Evolutionary conservation across 2,113 vertebrate species (phyloP).

Genomic region (Acanthisitta chloris): DNA sequence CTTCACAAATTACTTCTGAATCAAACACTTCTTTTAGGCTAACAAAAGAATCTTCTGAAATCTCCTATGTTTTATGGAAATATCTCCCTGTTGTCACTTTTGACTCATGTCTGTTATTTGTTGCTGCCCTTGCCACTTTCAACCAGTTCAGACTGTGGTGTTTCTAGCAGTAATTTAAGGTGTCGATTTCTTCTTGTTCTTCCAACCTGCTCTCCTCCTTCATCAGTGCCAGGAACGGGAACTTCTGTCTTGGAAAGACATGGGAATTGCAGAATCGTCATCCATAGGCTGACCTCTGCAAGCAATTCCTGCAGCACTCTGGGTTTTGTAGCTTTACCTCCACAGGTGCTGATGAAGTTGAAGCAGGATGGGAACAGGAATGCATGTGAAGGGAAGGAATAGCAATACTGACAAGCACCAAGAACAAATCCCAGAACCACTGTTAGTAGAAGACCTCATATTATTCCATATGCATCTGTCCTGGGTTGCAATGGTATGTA

Average conservation of each 20-base stretch:
- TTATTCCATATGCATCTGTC: not conserved
- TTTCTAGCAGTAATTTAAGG: not conserved
- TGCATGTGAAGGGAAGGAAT: not conserved
- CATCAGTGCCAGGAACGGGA: not conserved
- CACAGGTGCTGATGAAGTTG: not conserved
- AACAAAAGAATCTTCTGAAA: not conserved
- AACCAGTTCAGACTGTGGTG: not conserved
- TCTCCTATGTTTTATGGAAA: not conserved
- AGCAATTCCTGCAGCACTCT: not conserved
- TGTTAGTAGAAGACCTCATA: not conserved
- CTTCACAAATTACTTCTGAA: not conserved
- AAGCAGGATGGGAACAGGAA: not conserved
- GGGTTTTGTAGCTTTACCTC: not conserved
- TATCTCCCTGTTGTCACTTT: not conserved
- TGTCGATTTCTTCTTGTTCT: not conserved
- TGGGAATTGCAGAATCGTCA: not conserved
- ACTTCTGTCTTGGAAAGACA: not conserved
- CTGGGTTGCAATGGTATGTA: too few relatives aligned
- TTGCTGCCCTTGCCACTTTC: not conserved
- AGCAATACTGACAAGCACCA: not conserved
- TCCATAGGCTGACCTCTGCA: not conserved
- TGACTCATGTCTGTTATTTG: not conserved
- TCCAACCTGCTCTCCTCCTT: not conserved
- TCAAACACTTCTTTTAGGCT: conserved; percentile 2
- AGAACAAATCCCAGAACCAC: not conserved